These are phyloP conservation scores for Apodemus speciosus DNA, from an alignment of 2,113 vertebrate genomes.

Conservation along the genomic window DNA sequence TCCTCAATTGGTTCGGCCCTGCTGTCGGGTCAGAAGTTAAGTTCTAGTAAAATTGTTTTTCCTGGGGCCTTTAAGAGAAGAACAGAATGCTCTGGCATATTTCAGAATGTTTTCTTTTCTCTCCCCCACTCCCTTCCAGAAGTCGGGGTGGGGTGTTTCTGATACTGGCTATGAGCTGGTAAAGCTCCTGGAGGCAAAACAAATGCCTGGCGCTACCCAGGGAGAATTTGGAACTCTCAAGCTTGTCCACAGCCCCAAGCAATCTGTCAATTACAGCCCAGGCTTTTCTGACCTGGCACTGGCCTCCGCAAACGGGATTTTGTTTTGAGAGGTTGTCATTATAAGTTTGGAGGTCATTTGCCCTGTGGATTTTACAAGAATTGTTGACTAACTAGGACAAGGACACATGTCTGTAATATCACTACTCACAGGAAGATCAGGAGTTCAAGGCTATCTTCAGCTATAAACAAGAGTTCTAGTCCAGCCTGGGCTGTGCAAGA, in stretches of 20 bases:
- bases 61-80: background rate
- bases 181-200: conserved; percentile 49
- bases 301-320: background rate
- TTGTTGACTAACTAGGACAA: background rate
- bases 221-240: background rate
- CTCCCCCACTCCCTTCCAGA: background rate
- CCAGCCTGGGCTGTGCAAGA: background rate
- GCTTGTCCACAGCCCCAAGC: background rate
- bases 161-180: background rate
- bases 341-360: background rate
- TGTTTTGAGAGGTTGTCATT: background rate
- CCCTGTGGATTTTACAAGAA: background rate
- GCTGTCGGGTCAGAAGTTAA: conserved; percentile 11
- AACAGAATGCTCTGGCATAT: conserved; percentile 2
- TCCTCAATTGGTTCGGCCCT: background rate
- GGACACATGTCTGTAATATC: background rate
- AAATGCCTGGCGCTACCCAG: background rate
- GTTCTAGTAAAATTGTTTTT: conserved; percentile 42
- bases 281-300: background rate
- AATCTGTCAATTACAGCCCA: background rate
- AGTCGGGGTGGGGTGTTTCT: background rate
- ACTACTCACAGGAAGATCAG: background rate
- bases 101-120: conserved; percentile 40
- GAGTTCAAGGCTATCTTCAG: background rate
- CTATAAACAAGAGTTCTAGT: background rate